These are phyloP conservation scores for Gambusia affinis DNA, from an alignment of 2,113 vertebrate genomes.

Conservation along the genomic window DNA sequence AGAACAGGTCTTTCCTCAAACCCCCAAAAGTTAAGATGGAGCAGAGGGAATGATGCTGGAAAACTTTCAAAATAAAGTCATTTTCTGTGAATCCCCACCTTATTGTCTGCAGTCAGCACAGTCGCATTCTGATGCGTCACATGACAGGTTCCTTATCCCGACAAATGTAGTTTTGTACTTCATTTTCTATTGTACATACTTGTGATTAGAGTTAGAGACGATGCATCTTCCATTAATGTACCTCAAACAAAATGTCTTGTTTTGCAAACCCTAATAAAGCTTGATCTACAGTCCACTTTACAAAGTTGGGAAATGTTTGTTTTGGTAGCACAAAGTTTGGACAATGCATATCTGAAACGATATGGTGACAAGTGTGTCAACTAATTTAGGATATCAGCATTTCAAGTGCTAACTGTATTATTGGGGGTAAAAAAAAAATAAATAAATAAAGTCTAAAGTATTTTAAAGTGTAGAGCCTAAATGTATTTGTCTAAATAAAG, in stretches of 20 bases:
- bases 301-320: conserved; percentile 6
- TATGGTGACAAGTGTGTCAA: not conserved
- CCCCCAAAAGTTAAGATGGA: conserved; percentile 99
- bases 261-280: conserved; percentile 60
- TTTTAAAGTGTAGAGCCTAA: not conserved
- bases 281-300: conserved; percentile 40
- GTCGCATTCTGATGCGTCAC: conserved; percentile 25
- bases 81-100: conserved; percentile 39
- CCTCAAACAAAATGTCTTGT: conserved; percentile 33
- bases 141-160: conserved; percentile 17
- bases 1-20: conserved; percentile 95
- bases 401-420: not conserved
- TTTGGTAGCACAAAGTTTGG: not conserved
- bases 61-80: conserved; percentile 25
- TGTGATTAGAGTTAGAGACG: conserved; percentile 52
- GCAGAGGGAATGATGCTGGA: conserved; percentile 80
- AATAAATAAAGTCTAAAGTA: no score
- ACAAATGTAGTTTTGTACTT: conserved; percentile 68
- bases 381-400: no score
- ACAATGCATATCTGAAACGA: not conserved
- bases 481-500: conserved; percentile 29
- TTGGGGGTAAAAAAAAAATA: no score
- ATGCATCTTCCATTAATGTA: conserved; percentile 55
- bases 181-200: conserved; percentile 74
- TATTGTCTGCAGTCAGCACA: conserved; percentile 41